Conservation (phyloP, 2,888 invertebrate genomes). For the Idaea biselata region DNA sequence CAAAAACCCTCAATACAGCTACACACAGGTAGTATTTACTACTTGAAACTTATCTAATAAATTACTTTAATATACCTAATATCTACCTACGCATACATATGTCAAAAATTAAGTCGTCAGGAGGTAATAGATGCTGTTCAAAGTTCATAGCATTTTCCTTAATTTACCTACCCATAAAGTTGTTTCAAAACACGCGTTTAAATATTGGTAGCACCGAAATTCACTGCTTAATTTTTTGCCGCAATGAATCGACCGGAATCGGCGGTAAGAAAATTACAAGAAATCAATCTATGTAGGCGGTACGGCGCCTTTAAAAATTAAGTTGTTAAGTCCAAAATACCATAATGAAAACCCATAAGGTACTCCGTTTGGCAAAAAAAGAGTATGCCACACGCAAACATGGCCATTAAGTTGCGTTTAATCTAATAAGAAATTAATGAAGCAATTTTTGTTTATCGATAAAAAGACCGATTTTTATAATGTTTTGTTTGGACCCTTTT, state of each 20-base stretch:
- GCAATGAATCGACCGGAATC: conserved; percentile 54
- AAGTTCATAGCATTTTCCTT: background rate
- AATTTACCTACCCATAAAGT: background rate
- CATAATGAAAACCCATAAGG: conserved; percentile 64
- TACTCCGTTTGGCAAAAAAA: conserved; percentile 67
- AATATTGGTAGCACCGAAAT: conserved; percentile 25
- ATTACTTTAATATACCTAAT: too few relatives aligned
- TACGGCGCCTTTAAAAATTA: conserved; percentile 74
- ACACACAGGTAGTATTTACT: too few relatives aligned
- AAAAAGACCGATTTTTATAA: conserved; percentile 52
- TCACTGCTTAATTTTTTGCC: conserved; percentile 53
- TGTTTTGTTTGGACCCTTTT: conserved; percentile 37
- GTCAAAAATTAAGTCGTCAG: background rate
- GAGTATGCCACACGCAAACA: conserved; percentile 66
- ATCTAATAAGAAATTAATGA: conserved; percentile 64
- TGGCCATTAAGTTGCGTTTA: conserved; percentile 61
- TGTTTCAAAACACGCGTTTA: conserved; percentile 22
- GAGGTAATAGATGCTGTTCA: background rate
- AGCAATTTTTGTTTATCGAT: conserved; percentile 56
- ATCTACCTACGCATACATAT: too few relatives aligned
- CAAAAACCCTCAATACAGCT: conserved; percentile 33
- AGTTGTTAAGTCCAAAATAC: conserved; percentile 73
- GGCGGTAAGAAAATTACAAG: conserved; percentile 71
- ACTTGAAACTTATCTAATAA: too few relatives aligned
- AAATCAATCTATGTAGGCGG: conserved; percentile 75